Evolutionary conservation across 92 coral and sea anemone species (phyloP).

Genomic region (Porites lobata): DNA sequence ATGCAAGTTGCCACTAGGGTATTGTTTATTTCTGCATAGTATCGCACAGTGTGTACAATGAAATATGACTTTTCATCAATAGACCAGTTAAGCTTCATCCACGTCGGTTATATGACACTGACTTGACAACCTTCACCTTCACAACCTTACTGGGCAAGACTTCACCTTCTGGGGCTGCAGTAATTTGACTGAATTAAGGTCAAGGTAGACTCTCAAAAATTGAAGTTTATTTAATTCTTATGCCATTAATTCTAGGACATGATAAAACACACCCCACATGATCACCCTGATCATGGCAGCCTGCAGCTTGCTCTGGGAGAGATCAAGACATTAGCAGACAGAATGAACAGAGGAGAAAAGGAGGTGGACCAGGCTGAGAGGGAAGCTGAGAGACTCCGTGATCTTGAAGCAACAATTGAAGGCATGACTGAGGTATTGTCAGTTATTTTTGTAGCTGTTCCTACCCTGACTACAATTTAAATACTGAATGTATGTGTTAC

Average conservation of each 20-base stretch:
- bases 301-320: slow-evolving; percentile 92
- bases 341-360: slow-evolving; percentile 97
- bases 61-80: too few relatives aligned
- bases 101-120: too few relatives aligned
- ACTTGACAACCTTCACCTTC: too few relatives aligned
- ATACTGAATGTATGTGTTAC: too few relatives aligned
- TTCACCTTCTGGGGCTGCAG: background rate
- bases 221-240: background rate
- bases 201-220: background rate
- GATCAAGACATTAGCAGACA: slow-evolving; percentile 95
- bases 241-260: slow-evolving; percentile 75
- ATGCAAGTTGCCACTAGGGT: background rate
- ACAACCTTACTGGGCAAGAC: too few relatives aligned
- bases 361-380: slow-evolving; percentile 98
- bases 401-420: slow-evolving; percentile 96
- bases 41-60: background rate
- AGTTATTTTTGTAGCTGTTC: background rate
- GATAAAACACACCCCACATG: slow-evolving; percentile 94
- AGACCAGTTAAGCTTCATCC: too few relatives aligned
- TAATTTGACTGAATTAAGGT: background rate
- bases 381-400: slow-evolving; percentile 96
- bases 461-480: background rate
- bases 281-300: slow-evolving; percentile 98
- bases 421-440: slow-evolving; percentile 85
- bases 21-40: background rate